Conservation (phyloP, 2,888 invertebrate genomes). For the Drosophila imparisetae region DNA sequence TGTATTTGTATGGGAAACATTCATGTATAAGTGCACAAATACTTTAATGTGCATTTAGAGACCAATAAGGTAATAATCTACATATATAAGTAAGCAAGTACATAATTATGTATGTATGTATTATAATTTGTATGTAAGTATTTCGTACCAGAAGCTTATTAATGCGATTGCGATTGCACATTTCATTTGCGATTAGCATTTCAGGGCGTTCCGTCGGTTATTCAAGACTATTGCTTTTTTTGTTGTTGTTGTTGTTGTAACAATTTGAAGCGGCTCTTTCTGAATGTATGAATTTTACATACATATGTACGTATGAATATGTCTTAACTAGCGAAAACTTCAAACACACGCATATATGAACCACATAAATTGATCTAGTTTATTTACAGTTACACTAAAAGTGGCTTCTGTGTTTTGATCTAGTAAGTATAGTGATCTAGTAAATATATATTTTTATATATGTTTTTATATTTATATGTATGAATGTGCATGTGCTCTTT, state of each 20-base stretch:
- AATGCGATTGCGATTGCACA: constrained; percentile 21
- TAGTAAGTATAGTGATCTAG: constrained; percentile 1
- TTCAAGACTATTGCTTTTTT: background rate
- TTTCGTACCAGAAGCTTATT: constrained; percentile 14
- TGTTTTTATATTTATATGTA: background rate
- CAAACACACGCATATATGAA: background rate
- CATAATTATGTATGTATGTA: constrained; percentile 3
- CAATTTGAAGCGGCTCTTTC: constrained; percentile 1
- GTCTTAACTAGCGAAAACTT: background rate
- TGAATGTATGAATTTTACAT: background rate
- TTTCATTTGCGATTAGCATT: constrained; percentile 20
- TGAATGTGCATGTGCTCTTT: background rate
- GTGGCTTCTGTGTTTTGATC: background rate
- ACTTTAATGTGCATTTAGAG: constrained; percentile 1
- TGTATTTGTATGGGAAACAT: background rate
- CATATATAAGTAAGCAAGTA: background rate
- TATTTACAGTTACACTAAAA: background rate
- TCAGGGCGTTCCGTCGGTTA: constrained; percentile 16
- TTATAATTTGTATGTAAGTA: background rate
- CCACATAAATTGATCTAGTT: constrained; percentile 1
- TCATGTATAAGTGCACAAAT: background rate
- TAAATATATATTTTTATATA: too few relatives aligned
- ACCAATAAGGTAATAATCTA: constrained; percentile 8
- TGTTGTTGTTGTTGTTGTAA: background rate
- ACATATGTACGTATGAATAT: constrained; percentile 5